phyloP scores from a whole-genome alignment of 2,888 invertebrate genomes.

The Venusia cambrica region DNA sequence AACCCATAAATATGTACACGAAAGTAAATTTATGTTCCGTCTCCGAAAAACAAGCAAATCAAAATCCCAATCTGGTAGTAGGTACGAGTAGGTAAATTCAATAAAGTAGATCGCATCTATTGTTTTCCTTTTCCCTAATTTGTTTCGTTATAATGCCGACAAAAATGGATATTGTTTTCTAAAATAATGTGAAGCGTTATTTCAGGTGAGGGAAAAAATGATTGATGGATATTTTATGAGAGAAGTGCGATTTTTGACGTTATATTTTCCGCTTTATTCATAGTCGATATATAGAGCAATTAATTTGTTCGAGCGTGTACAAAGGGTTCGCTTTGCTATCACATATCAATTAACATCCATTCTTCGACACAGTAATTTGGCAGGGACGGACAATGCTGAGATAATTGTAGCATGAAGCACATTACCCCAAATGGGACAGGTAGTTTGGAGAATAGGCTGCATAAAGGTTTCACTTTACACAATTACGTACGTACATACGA shows the following conservation, averaged over 20 bases:
- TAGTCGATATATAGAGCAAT: constrained; percentile 3
- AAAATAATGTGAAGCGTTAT: constrained; percentile 18
- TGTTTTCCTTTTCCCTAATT: constrained; percentile 27
- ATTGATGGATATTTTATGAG: constrained; percentile 17
- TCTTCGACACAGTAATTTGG: no score
- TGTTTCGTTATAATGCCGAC: constrained; percentile 19
- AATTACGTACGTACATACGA: no score
- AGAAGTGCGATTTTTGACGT: constrained; percentile 11
- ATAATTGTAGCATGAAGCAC: no score
- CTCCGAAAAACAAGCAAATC: constrained; percentile 25
- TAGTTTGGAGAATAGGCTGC: constrained; percentile 37
- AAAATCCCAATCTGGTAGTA: constrained; percentile 16
- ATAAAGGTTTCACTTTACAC: constrained; percentile 43
- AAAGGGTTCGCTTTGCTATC: constrained; percentile 7
- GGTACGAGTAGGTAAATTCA: no score
- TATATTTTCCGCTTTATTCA: constrained; percentile 6
- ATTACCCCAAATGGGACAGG: no score
- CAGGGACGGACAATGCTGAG: no score
- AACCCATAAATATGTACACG: no score
- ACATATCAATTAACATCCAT: no score
- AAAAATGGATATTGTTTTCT: constrained; percentile 18
- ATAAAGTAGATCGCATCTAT: constrained; percentile 24
- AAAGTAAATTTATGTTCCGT: constrained; percentile 11
- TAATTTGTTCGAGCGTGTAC: constrained; percentile 6
- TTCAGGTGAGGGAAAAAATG: constrained; percentile 20